These are phyloP conservation scores for Sciaenops ocellatus DNA, from an alignment of 2,797 vertebrate genomes.

Conservation along the genomic window DNA sequence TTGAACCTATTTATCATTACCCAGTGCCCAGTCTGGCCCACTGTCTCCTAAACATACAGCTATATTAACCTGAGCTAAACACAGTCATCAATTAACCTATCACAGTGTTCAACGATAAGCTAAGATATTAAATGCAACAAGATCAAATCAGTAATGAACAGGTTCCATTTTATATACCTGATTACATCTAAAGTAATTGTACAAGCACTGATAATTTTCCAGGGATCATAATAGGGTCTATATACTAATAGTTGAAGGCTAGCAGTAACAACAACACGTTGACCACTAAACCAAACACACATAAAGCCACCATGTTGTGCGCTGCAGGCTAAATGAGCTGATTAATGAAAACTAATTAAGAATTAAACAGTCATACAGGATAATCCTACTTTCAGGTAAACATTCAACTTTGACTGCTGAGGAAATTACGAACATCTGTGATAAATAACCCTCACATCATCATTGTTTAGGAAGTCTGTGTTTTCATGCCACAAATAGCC, in stretches of 20 bases:
- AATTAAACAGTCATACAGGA: background rate
- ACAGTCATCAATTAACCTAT: conserved; percentile 27
- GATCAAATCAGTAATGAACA: conserved; percentile 4
- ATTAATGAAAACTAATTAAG: conserved; percentile 4
- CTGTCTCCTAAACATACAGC: conserved; percentile 23
- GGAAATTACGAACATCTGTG: background rate
- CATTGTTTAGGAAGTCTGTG: background rate
- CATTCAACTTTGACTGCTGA: background rate
- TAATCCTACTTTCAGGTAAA: background rate
- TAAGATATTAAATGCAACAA: background rate
- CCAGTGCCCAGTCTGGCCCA: background rate
- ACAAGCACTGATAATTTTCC: background rate
- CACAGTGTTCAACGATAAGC: conserved; percentile 9
- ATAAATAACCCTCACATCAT: too few species aligned
- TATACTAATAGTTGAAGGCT: background rate
- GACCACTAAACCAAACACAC: conserved; percentile 7
- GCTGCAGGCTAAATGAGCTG: background rate
- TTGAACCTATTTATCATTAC: conserved; percentile 31
- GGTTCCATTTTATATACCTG: background rate
- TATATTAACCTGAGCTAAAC: conserved; percentile 26
- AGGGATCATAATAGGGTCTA: background rate
- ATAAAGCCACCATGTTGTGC: background rate
- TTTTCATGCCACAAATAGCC: background rate
- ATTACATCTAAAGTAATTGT: background rate
- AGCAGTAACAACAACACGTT: background rate